A percentile compares a stretch with the other conserved stretches of the same genome.
phyloP scores from a whole-genome alignment of 1,140 invertebrate species.

The Formica selysi region DNA sequence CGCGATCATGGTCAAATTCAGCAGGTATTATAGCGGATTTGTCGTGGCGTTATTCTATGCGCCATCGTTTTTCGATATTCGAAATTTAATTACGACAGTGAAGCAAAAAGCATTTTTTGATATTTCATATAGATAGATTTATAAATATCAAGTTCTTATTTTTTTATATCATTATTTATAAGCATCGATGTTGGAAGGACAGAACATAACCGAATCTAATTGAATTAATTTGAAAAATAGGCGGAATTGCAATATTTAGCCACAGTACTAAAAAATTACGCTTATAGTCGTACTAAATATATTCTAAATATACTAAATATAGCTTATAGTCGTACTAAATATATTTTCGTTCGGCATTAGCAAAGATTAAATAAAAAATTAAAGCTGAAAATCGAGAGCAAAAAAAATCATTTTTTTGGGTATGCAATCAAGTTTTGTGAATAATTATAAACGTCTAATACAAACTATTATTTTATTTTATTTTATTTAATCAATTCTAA shows the following conservation, averaged over 20 bases:
- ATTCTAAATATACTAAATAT: not conserved
- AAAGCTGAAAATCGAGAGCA: not conserved
- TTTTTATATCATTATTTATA: not conserved
- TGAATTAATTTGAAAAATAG: not conserved
- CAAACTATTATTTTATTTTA: not conserved
- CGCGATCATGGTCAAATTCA: constrained; percentile 71
- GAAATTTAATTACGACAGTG: not conserved
- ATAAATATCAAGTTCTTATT: not conserved
- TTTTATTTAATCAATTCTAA: not conserved
- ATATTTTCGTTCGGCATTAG: not conserved
- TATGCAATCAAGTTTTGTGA: too few relatives aligned
- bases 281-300: not conserved
- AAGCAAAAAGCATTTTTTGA: not conserved
- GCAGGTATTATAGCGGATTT: constrained; percentile 74
- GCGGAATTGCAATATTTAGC: not conserved
- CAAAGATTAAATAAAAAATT: not conserved
- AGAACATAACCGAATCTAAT: not conserved
- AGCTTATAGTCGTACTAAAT: not conserved
- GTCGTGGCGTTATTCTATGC: not conserved
- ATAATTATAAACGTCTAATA: not conserved
- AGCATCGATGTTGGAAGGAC: not conserved
- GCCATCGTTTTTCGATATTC: not conserved
- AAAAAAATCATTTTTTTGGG: not conserved
- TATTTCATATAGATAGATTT: not conserved
- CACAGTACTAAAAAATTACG: not conserved